Conservation (phyloP, 1,140 invertebrate genomes). For the Pteromalus puparum region DNA sequence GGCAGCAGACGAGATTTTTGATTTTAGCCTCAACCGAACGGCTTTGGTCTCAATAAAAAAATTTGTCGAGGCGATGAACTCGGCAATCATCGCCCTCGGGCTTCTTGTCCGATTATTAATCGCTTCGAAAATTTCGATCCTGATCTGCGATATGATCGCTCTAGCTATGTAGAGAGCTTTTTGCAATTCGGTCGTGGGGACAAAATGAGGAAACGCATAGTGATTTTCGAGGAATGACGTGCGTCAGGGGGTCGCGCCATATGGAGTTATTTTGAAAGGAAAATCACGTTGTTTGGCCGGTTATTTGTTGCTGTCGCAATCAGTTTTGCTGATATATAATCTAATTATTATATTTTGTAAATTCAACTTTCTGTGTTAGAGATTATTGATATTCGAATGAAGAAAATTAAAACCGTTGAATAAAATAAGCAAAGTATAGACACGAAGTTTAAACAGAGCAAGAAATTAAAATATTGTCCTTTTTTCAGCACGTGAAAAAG, state of each 20-base stretch:
- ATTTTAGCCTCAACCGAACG: background rate
- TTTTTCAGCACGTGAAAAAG: too few relatives aligned
- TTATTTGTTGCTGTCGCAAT: background rate
- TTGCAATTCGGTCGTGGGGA: background rate
- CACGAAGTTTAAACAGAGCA: too few relatives aligned
- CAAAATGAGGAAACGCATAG: background rate
- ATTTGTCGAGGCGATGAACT: constrained; percentile 8
- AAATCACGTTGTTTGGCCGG: background rate
- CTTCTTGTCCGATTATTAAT: constrained; percentile 9
- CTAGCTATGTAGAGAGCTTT: background rate
- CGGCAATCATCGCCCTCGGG: constrained; percentile 12
- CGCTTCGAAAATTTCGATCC: constrained; percentile 15
- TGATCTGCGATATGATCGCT: background rate
- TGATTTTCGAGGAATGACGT: too few relatives aligned
- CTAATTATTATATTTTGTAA: too few relatives aligned
- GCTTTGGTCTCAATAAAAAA: constrained; percentile 41
- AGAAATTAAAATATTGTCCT: too few relatives aligned
- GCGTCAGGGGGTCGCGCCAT: background rate
- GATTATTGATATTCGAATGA: too few relatives aligned
- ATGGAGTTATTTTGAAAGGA: background rate
- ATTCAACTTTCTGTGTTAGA: too few relatives aligned
- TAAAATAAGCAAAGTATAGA: too few relatives aligned
- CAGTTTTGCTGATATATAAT: too few relatives aligned
- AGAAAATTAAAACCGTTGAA: too few relatives aligned
- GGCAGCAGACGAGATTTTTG: background rate